Evolutionary conservation across 2,888 invertebrate species (phyloP).

Genomic region (Pomacea canaliculata): DNA sequence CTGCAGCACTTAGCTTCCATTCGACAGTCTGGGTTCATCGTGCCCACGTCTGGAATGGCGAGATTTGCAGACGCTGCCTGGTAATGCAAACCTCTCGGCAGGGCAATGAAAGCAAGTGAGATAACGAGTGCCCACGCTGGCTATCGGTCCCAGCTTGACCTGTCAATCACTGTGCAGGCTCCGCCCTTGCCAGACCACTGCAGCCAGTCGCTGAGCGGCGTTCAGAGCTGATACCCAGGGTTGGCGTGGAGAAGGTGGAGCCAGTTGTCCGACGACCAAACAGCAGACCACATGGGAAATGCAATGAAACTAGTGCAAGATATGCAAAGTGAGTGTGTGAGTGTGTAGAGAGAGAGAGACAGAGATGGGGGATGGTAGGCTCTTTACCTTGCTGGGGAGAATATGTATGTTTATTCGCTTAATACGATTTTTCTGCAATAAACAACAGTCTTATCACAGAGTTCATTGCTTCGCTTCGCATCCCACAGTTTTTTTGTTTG

Average conservation of each 20-base stretch:
- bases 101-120: slow-evolving; percentile 25
- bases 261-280: slow-evolving; percentile 4
- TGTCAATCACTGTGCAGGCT: slow-evolving; percentile 7
- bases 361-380: no score
- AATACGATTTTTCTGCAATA: no score
- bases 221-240: background rate
- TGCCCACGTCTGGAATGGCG: no score
- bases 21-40: no score
- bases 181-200: slow-evolving; percentile 20
- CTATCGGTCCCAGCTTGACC: background rate
- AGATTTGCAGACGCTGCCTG: no score
- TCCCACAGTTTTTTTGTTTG: no score
- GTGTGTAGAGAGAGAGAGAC: slow-evolving; percentile 1
- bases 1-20: no score
- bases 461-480: no score
- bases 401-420: background rate
- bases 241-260: background rate
- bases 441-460: no score
- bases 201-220: slow-evolving; percentile 9
- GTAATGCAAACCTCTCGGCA: slow-evolving; percentile 6
- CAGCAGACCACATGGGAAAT: slow-evolving; percentile 19
- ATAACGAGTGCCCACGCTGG: slow-evolving; percentile 18
- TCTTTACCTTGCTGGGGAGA: background rate
- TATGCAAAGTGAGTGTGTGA: background rate
- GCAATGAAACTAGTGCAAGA: slow-evolving; percentile 3